Evolutionary conservation across 1,140 invertebrate genomes (phyloP), one percentile per base, ranked within the genome.

Genomic region (Acromyrmex echinatior): DNA sequence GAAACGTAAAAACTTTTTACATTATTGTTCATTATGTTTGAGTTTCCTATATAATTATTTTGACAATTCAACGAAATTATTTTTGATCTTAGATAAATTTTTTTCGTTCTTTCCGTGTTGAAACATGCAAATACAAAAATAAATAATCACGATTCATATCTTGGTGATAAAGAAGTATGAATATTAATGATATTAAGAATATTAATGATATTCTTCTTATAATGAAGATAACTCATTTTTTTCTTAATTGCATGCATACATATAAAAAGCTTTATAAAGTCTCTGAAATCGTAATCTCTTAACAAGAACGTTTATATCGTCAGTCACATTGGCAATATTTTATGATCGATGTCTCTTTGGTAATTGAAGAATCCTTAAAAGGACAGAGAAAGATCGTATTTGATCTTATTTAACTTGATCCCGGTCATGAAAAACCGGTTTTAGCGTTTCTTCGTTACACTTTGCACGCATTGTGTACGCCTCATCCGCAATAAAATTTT

Each of bases 361-460:
- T 70, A 80, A 80, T 28, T 70, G 49, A 39, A 81, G 65, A 51
- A 81, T 70, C 65, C 51, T 70, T 70, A 70, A 70, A 71, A 58
- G 49, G 65, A 81, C 78, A 16, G 31, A 45, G 49, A 81, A 70
- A 18, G 51, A 81, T 81, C 39, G 49, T 45, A 21, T 68, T 81
- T 49, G 78, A 70, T 70, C 65, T 81, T 81, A 70, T 70, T 81
- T 70, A 70, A 81, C 28, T 70, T 70, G 65, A 49, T 18, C n/a
- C n/a, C 79, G 65, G 66, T 81, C 66, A 56, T 70, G 51, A 81
- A 56, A 70, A 51, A 81, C 63, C 78, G 78, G 63, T 81, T 78
- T 45, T n/a, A 56, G 5, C 49, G 71, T 74, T 81, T 60, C 79
- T 58, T 70, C 65, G 51, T 71, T 81, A 18, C 51, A 56, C 16